Evolutionary conservation across 1,140 invertebrate genomes (phyloP).

Genomic region (Habropoda laboriosa): DNA sequence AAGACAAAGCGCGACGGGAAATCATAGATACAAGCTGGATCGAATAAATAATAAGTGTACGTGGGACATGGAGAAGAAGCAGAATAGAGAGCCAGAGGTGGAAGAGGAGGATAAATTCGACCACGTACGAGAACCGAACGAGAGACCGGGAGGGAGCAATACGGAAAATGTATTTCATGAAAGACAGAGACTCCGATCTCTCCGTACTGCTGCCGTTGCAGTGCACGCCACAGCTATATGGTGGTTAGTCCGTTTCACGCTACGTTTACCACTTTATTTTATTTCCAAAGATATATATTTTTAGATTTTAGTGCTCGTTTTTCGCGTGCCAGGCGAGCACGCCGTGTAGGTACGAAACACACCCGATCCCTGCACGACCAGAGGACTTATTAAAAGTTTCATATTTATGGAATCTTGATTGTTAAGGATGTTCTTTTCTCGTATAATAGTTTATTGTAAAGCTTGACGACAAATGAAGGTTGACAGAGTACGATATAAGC

Average conservation of each 20-base stretch:
- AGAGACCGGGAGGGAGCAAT: slow-evolving; percentile 52
- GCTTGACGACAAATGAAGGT: too few species aligned
- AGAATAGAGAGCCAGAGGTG: not conserved
- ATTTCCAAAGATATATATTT: slow-evolving; percentile 75
- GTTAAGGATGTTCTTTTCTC: too few species aligned
- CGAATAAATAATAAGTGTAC: not conserved
- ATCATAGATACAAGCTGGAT: slow-evolving; percentile 37
- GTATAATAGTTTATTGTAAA: too few species aligned
- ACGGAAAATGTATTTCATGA: slow-evolving; percentile 74
- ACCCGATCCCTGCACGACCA: not conserved
- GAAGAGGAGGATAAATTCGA: slow-evolving; percentile 45
- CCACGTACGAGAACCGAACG: slow-evolving; percentile 25
- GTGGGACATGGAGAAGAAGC: not conserved
- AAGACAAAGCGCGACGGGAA: slow-evolving; percentile 25
- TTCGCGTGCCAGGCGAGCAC: slow-evolving; percentile 1
- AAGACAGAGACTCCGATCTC: slow-evolving; percentile 55
- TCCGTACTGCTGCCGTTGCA: slow-evolving; percentile 54
- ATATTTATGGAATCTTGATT: too few species aligned
- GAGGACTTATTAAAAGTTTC: slow-evolving; percentile 38
- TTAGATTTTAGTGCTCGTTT: slow-evolving; percentile 68
- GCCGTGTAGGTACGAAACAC: too few species aligned
- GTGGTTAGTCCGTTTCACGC: slow-evolving; percentile 71
- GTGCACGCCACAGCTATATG: slow-evolving; percentile 41
- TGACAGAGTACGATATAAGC: too few species aligned
- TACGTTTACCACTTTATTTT: slow-evolving; percentile 78